Percentiles rank a stretch among this genome's conserved stretches.
phyloP scores from a whole-genome alignment of 1,140 invertebrate species.

The Galleria mellonella region DNA sequence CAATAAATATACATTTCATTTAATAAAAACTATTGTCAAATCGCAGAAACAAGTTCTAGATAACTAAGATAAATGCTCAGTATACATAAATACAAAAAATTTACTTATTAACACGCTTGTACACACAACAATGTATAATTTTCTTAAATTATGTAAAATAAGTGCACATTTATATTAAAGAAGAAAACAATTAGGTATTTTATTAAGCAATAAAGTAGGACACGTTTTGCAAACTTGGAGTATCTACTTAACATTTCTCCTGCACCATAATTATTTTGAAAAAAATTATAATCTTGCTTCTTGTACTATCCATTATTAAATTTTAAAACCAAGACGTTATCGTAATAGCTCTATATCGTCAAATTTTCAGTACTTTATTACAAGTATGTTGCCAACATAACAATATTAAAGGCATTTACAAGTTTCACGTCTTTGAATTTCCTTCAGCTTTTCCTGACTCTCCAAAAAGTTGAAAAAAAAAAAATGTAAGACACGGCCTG shows the following conservation, averaged over 20 bases:
- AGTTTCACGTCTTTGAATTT: too few relatives aligned
- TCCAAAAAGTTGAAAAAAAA: too few relatives aligned
- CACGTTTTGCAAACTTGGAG: background rate
- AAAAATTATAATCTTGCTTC: too few relatives aligned
- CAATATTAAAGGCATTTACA: too few relatives aligned
- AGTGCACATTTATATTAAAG: conserved; percentile 9
- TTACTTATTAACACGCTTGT: conserved; percentile 7
- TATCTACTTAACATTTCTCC: background rate
- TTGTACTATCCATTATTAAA: too few relatives aligned
- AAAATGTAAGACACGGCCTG: background rate
- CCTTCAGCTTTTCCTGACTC: too few relatives aligned
- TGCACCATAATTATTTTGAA: background rate
- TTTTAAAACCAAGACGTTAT: background rate
- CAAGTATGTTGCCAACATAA: too few relatives aligned
- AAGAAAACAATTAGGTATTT: conserved; percentile 1
- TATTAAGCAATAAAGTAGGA: conserved; percentile 5
- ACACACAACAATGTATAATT: conserved; percentile 13
- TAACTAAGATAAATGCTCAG: conserved; percentile 9
- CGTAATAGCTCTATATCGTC: too few relatives aligned
- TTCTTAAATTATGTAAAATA: conserved; percentile 10
- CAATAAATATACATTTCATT: conserved; percentile 14
- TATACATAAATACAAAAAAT: conserved; percentile 14
- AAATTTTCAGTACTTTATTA: too few relatives aligned
- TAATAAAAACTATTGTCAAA: conserved; percentile 24
- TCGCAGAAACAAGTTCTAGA: conserved; percentile 18